Percentiles rank a stretch among this genome's conserved stretches.
phyloP scores from a whole-genome alignment of 2,113 vertebrate genomes.

The Zingel zingel region DNA sequence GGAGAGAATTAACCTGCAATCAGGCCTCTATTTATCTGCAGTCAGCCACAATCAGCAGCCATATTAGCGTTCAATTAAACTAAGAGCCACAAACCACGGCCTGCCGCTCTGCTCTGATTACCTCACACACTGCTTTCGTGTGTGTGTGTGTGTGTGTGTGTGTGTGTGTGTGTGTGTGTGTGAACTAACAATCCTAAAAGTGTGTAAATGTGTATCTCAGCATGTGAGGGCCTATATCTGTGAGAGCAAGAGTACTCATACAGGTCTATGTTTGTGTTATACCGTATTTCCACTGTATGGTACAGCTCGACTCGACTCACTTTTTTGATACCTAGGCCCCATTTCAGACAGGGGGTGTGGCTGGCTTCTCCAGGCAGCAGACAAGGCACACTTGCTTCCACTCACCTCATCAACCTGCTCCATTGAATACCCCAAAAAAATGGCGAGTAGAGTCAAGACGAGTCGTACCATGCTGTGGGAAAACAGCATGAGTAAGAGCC shows the following conservation, averaged over 20 bases:
- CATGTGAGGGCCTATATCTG: not conserved
- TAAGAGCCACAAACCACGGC: constrained; percentile 62
- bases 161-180: not conserved
- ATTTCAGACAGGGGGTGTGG: too few relatives aligned
- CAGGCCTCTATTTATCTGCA: constrained; percentile 71
- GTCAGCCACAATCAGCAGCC: constrained; percentile 70
- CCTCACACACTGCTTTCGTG: constrained; percentile 37
- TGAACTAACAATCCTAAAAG: not conserved
- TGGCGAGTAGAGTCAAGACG: too few relatives aligned
- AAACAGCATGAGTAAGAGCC: too few relatives aligned
- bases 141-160: constrained; percentile 26
- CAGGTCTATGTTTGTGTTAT: not conserved
- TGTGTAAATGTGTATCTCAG: constrained; percentile 3
- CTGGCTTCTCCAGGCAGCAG: too few relatives aligned
- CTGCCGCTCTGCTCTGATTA: constrained; percentile 71
- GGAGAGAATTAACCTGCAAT: constrained; percentile 75
- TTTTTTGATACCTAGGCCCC: too few relatives aligned
- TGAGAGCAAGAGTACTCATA: not conserved
- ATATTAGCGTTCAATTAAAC: constrained; percentile 76
- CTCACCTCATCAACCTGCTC: too few relatives aligned
- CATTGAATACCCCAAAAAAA: too few relatives aligned
- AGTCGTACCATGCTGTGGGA: too few relatives aligned
- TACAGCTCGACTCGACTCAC: too few relatives aligned
- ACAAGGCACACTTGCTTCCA: too few relatives aligned
- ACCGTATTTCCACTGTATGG: too few relatives aligned